phyloP scores from a whole-genome alignment of 2,888 invertebrate species.

The Endomychus coccineus region DNA sequence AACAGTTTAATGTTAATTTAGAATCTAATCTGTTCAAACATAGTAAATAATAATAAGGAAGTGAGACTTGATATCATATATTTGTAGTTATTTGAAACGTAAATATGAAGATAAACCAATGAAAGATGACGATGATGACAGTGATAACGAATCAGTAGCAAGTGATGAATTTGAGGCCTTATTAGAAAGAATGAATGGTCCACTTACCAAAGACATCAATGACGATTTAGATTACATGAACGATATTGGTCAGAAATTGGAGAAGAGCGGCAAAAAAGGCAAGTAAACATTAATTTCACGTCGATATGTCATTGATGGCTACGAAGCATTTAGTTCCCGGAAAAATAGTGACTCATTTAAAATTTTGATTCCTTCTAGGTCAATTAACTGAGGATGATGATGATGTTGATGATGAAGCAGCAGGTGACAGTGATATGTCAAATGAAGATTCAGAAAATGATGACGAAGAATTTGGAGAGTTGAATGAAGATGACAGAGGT shows the following conservation, averaged over 20 bases:
- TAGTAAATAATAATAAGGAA: too few relatives aligned
- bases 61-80: background rate
- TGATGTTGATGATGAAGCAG: slow-evolving; percentile 35
- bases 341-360: slow-evolving; percentile 23
- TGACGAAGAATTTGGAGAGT: slow-evolving; percentile 2
- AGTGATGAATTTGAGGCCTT: slow-evolving; percentile 72
- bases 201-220: slow-evolving; percentile 37
- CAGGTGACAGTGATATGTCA: slow-evolving; percentile 23
- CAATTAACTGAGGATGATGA: slow-evolving; percentile 33
- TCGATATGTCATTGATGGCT: too few relatives aligned
- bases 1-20: too few relatives aligned
- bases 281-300: too few relatives aligned
- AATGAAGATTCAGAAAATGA: slow-evolving; percentile 2
- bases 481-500: slow-evolving; percentile 37
- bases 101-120: slow-evolving; percentile 40
- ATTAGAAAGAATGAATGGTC: slow-evolving; percentile 50
- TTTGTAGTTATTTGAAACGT: slow-evolving; percentile 53
- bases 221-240: slow-evolving; percentile 61
- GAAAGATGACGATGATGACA: slow-evolving; percentile 52
- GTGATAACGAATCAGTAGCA: slow-evolving; percentile 63
- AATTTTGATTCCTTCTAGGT: slow-evolving; percentile 27
- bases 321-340: too few relatives aligned
- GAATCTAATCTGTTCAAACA: too few relatives aligned
- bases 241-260: slow-evolving; percentile 51
- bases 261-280: slow-evolving; percentile 29